A percentile compares a stretch with the other conserved stretches of the same genome.
phyloP scores from a whole-genome alignment of 2,888 invertebrate species.

The Aromia moschata region DNA sequence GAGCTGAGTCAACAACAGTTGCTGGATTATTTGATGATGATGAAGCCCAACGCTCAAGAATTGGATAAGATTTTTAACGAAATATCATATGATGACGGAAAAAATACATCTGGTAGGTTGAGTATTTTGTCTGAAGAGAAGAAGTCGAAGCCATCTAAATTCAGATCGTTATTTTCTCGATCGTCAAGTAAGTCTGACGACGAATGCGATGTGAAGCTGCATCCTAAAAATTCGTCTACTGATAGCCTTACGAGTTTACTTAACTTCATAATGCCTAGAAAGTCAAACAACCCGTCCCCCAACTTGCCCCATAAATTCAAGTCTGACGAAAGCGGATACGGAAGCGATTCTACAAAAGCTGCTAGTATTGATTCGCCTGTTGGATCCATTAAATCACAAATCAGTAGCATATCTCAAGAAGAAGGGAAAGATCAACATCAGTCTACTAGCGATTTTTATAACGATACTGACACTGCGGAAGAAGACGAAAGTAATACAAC shows the following conservation, averaged over 20 bases:
- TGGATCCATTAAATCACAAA: conserved; percentile 57
- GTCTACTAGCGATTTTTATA: conserved; percentile 32
- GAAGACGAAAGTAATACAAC: conserved; percentile 42
- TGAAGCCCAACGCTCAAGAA: conserved; percentile 55
- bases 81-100: conserved; percentile 46
- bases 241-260: conserved; percentile 56
- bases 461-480: conserved; percentile 53
- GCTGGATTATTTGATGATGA: conserved; percentile 56
- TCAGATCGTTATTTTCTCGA: conserved; percentile 50
- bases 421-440: conserved; percentile 28
- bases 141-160: conserved; percentile 47
- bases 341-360: conserved; percentile 68
- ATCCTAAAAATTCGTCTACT: conserved; percentile 53
- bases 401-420: conserved; percentile 37
- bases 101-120: conserved; percentile 41
- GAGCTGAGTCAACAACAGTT: conserved; percentile 58
- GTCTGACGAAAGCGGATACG: conserved; percentile 69
- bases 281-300: conserved; percentile 48
- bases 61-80: conserved; percentile 48
- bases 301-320: conserved; percentile 49
- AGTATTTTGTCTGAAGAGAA: conserved; percentile 51
- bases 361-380: conserved; percentile 67
- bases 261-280: conserved; percentile 54
- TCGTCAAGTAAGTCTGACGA: conserved; percentile 56
- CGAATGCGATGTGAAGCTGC: conserved; percentile 51